Evolutionary conservation across 2,113 vertebrate species (phyloP).

Genomic region (Lepus americanus): DNA sequence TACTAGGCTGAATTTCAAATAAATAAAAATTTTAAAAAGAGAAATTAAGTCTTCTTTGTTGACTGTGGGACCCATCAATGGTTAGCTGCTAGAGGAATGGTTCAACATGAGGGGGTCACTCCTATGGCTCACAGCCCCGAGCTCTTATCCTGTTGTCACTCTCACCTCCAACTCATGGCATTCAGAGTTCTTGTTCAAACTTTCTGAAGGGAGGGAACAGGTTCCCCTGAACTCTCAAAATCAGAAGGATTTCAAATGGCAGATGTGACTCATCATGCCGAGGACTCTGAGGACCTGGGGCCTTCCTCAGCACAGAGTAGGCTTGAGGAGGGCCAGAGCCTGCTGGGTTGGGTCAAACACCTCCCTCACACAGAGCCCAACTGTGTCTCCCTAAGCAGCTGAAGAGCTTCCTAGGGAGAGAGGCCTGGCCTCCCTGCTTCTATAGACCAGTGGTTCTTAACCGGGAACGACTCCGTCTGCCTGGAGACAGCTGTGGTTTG

Average conservation of each 20-base stretch:
- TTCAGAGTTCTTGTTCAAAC: constrained; percentile 13
- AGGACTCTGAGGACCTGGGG: not conserved
- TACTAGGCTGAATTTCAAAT: too few species aligned
- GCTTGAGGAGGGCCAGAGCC: not conserved
- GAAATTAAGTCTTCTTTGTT: constrained; percentile 35
- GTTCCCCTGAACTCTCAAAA: constrained; percentile 11
- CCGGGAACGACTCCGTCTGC: not conserved
- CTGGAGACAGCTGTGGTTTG: not conserved
- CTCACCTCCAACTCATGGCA: not conserved
- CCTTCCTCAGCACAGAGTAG: not conserved
- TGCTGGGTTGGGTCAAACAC: not conserved
- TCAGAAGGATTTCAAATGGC: not conserved
- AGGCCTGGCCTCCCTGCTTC: not conserved
- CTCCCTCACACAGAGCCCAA: not conserved
- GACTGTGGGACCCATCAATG: not conserved
- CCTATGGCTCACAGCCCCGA: not conserved
- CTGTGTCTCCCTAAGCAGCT: not conserved
- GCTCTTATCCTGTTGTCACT: not conserved
- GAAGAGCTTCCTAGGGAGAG: not conserved
- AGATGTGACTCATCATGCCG: not conserved
- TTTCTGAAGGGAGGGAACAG: constrained; percentile 15
- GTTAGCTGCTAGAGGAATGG: not conserved
- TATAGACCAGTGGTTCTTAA: constrained; percentile 18
- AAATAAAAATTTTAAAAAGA: not conserved
- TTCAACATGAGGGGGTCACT: not conserved